Evolutionary conservation across 1,140 invertebrate species (phyloP).

Genomic region (Carposina sasakii): DNA sequence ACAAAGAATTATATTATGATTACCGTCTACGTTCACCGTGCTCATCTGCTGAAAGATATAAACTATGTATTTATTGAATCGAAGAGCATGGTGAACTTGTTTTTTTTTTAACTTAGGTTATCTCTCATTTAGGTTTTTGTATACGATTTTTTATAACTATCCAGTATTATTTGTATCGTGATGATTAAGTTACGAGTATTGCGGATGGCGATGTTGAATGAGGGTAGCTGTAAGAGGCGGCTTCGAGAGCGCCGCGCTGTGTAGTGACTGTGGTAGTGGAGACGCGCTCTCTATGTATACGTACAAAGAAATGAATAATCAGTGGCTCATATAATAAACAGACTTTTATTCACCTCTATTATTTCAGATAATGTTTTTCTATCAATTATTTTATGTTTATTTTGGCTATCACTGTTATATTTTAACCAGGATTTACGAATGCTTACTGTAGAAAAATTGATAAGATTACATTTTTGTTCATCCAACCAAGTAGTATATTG

Average conservation of each 20-base stretch:
- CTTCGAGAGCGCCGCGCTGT: constrained; percentile 47
- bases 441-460: too few relatives aligned
- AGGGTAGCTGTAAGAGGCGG: constrained; percentile 54
- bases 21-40: too few relatives aligned
- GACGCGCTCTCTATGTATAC: constrained; percentile 51
- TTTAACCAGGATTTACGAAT: too few relatives aligned
- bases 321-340: constrained; percentile 50
- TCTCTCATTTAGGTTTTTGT: too few relatives aligned
- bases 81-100: too few relatives aligned
- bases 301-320: constrained; percentile 70
- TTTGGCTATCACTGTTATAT: too few relatives aligned
- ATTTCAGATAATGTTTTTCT: background rate
- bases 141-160: constrained; percentile 61
- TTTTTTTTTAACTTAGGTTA: too few relatives aligned
- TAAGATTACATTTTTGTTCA: too few relatives aligned
- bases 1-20: constrained; percentile 45
- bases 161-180: constrained; percentile 67
- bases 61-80: too few relatives aligned
- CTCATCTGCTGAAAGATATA: too few relatives aligned
- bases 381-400: constrained; percentile 1
- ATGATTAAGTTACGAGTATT: constrained; percentile 56
- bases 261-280: constrained; percentile 59
- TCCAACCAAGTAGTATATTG: too few relatives aligned
- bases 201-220: too few relatives aligned
- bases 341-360: constrained; percentile 33